These are phyloP conservation scores for Typhlichthys eigenmanni DNA, from an alignment of 2,797 vertebrate species.

Conservation along the genomic window DNA sequence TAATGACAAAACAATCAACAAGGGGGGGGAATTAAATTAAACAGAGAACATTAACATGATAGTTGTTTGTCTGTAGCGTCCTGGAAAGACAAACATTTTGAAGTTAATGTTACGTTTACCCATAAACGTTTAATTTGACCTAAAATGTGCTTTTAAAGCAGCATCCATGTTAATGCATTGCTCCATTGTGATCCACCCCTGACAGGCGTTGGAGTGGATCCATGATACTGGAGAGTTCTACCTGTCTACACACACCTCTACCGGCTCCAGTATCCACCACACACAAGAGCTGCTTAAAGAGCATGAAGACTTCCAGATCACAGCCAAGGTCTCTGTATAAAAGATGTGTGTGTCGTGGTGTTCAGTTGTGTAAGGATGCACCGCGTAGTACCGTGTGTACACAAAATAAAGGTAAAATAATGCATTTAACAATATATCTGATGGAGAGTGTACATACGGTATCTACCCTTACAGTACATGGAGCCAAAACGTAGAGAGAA, in stretches of 20 bases:
- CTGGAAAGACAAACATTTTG: too few species aligned
- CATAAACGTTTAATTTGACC: too few species aligned
- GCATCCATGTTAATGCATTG: constrained; percentile 2
- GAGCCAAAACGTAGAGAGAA: too few species aligned
- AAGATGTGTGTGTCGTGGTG: not conserved
- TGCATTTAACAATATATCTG: not conserved
- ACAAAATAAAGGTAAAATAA: too few species aligned
- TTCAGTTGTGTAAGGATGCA: not conserved
- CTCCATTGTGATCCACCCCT: constrained; percentile 35
- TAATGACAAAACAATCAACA: not conserved
- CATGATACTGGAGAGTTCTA: constrained; percentile 98
- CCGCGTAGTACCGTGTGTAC: not conserved
- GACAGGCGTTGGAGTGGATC: constrained; percentile 97
- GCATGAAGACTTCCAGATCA: constrained; percentile 98
- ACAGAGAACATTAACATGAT: too few species aligned
- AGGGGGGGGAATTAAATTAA: not conserved
- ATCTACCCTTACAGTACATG: too few species aligned
- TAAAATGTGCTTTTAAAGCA: too few species aligned
- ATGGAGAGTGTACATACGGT: not conserved
- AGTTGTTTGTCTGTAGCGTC: too few species aligned
- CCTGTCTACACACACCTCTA: constrained; percentile 96
- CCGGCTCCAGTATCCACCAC: constrained; percentile 95
- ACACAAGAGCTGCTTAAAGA: constrained; percentile 96
- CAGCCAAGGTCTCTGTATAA: constrained; percentile 84
- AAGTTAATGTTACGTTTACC: too few species aligned